Conservation (phyloP, 2,797 vertebrate species). For the Geotrypetes seraphini region DNA sequence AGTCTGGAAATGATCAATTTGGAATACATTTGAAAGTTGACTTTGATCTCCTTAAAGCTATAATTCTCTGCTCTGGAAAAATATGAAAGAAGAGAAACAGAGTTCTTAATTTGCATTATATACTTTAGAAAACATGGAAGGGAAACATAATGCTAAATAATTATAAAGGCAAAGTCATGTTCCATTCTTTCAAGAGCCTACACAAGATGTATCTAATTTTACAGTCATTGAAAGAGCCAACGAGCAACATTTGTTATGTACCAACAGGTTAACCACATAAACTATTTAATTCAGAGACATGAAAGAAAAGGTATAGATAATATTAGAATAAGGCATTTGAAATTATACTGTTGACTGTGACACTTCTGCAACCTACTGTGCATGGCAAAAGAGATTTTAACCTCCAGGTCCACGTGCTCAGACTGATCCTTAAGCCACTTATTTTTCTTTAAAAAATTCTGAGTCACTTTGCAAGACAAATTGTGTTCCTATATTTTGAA, state of each 20-base stretch:
- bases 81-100: conserved; percentile 43
- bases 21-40: conserved; percentile 45
- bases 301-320: no score
- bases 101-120: conserved; percentile 40
- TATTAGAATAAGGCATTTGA: no score
- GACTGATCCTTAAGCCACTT: no score
- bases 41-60: conserved; percentile 49
- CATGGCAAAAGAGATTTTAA: no score
- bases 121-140: conserved; percentile 19
- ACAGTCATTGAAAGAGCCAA: conserved; percentile 31
- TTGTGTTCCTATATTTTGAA: no score
- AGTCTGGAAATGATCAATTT: conserved; percentile 50
- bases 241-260: conserved; percentile 35
- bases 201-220: conserved; percentile 39
- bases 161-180: conserved; percentile 26
- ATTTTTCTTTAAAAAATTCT: no score
- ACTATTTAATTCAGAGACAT: no score
- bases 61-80: conserved; percentile 35
- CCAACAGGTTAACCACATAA: conserved; percentile 34
- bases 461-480: no score
- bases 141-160: conserved; percentile 30
- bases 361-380: no score
- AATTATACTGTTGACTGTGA: no score
- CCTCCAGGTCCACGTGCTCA: no score
- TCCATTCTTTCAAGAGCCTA: conserved; percentile 24